Percentiles rank a stretch among this genome's conserved stretches.
These are phyloP conservation scores for Apodemus speciosus DNA, from an alignment of 2,113 vertebrate species.

Conservation along the genomic window DNA sequence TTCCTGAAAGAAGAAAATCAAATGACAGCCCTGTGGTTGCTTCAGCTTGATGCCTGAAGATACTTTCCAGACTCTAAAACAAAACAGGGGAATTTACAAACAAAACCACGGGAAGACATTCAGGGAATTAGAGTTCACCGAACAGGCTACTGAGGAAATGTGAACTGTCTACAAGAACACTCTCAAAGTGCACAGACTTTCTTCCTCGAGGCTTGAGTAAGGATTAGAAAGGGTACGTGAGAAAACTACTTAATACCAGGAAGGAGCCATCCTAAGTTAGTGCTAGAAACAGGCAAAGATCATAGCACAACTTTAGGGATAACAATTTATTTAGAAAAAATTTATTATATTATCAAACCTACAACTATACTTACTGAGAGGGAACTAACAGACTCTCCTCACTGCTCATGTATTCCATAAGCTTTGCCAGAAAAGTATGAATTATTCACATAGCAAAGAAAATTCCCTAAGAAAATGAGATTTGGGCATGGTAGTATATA, in stretches of 20 bases:
- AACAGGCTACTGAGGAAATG: not conserved
- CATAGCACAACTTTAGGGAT: not conserved
- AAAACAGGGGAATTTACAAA: not conserved
- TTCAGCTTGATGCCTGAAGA: not conserved
- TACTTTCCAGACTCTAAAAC: not conserved
- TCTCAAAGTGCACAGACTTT: fast-evolving
- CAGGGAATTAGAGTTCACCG: not conserved
- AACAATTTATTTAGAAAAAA: conserved; percentile 1
- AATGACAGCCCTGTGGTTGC: not conserved
- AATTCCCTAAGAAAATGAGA: not conserved
- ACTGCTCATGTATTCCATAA: not conserved
- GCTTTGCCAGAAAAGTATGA: not conserved
- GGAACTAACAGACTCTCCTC: not conserved
- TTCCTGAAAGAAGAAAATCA: not conserved
- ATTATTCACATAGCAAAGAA: conserved; percentile 14
- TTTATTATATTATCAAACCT: conserved; percentile 22
- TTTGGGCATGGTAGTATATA: not conserved
- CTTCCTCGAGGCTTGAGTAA: not conserved
- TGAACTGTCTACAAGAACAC: not conserved
- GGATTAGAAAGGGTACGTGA: not conserved
- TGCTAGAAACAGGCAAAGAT: not conserved
- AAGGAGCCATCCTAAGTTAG: not conserved
- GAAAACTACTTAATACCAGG: not conserved
- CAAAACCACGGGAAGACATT: not conserved
- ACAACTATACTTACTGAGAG: not conserved